Evolutionary conservation across 2,888 invertebrate species (phyloP).

Genomic region (Mimumesa dahlbomi): DNA sequence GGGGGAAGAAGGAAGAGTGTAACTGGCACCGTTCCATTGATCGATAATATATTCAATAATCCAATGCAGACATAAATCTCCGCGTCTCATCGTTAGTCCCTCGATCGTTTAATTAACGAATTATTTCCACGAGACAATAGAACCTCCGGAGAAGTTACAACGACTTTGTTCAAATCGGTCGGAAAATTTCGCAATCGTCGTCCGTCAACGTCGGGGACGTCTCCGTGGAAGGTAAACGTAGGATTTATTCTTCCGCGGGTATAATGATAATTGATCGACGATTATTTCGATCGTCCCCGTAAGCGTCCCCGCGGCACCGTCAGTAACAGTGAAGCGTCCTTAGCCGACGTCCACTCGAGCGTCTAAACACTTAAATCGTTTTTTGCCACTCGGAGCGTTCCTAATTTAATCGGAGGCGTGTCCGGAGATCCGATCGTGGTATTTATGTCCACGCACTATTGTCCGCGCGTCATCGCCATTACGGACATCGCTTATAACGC

Average conservation of each 20-base stretch:
- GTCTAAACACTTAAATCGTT: slow-evolving; percentile 60
- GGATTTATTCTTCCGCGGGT: slow-evolving; percentile 1
- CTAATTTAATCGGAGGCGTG: slow-evolving; percentile 68
- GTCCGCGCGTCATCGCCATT: slow-evolving; percentile 64
- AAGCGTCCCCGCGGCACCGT: slow-evolving; percentile 10
- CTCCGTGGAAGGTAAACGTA: not conserved
- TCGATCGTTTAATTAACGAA: not conserved
- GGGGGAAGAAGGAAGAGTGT: not conserved
- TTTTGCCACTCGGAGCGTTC: slow-evolving; percentile 61
- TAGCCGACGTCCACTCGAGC: slow-evolving; percentile 39
- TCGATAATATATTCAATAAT: not conserved
- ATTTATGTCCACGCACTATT: slow-evolving; percentile 65
- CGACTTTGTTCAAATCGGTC: not conserved
- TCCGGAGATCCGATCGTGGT: slow-evolving; percentile 62
- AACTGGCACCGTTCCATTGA: not conserved
- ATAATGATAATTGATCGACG: slow-evolving; percentile 9
- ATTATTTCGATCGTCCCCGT: slow-evolving; percentile 31
- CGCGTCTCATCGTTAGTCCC: not conserved
- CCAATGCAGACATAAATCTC: not conserved
- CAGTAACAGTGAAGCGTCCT: slow-evolving; percentile 45
- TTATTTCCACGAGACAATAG: too few species aligned
- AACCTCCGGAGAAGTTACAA: too few species aligned
- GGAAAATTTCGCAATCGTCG: not conserved
- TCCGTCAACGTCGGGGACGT: not conserved
- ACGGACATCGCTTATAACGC: slow-evolving; percentile 55